Evolutionary conservation across 2,797 vertebrate species (phyloP), one percentile per base, ranked within the genome.

Genomic region (Rhynchotus rufescens): DNA sequence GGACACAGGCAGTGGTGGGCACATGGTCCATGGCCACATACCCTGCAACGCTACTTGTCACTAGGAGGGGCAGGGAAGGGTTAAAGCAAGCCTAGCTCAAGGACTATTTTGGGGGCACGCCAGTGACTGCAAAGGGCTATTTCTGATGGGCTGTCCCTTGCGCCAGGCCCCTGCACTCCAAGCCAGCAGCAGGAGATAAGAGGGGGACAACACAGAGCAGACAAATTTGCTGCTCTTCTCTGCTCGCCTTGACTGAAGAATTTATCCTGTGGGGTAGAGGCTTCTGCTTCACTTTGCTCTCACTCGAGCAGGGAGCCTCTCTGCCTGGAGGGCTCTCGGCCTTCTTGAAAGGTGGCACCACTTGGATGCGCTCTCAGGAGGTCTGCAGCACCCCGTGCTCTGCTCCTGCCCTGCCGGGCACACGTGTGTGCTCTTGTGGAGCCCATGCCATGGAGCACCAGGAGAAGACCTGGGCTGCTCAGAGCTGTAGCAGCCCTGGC

Each of bases 71-170:
- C 67, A 68, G 20, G 83, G 38, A 92, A 92, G 95, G 90, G 89
- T 95, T 95, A 95, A 94, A 69, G 26, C 80, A 69, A 90, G 85
- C 66, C 82, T 40, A 80, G 73, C 80, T 83, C 76, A 77, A 54
- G 66, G 77, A 78, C 92, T 95, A 95, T 95, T 96, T 96, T 95
- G 76, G 89, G 94, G 80, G 32, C 62, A 83, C 4, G 5, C 10
- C 17, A 54, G 49, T 72, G 73, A 90, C 71, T 79, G 71, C 36
- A 44, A 59, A 79, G 30, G 64, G 75, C 88, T 95, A 90, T 93
- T 92, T 93, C 93, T 92, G 94, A 90, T 32, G 15, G 32, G 28
- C 44, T 73, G 67, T 45, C 57, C 15, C 60, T 76, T 10, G 6
- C 67, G 68, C 61, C 84, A 86, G 38, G 20, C 47, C n/a, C 34